Base-by-base conservation (phyloP, 2,797 vertebrate species). In the Gorsachius magnificus region DNA sequence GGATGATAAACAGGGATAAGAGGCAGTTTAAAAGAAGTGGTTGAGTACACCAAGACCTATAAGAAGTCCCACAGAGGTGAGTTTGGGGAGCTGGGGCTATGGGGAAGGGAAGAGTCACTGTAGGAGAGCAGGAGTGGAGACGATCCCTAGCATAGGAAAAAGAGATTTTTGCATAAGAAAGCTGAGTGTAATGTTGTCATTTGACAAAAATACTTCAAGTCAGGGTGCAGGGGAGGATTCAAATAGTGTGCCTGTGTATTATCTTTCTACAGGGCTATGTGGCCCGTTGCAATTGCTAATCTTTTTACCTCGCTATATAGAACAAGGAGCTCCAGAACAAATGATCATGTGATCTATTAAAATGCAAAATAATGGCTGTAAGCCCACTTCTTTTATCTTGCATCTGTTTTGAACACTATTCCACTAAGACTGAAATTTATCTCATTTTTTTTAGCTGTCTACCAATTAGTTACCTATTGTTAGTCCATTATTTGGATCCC, bases 61-160 rank as follows among this genome's bases (percentile, higher is more conserved):
- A 11, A 75, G n/a, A 69, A 74, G 11, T 60, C 31, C 28, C n/a
- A 41, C 6, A 66, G 33, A 48, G 2, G 7, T 31, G 18, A 41
- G 1, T 46, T 93, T 90, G 5, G 3, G 56, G 38, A 84, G 7
- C 1, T 0, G 6, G 7, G 9, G 1, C 25, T 68, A 9, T 11
- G 11, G 3, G 16, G 10, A 72, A 66, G 9, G 16, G 6, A 72
- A 58, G 29, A 36, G 21, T 25, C 3, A 25, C 4, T 9, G 8
- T 8, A 51, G 21, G 26, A 51, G 43, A 26, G 6, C 4, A 2
- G 19, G 8, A 61, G 17, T 20, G 11, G 13, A 63, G 16, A n/a
- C 0, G 1, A 28, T 18, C 4, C 9, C 13, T 36, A 25, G 13
- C 9, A 41, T 4, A 8, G 12, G 15, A 50, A 78, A 61, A 69